These are phyloP conservation scores for Prosapia bicincta DNA, from an alignment of 2,888 invertebrate species.

Conservation along the genomic window DNA sequence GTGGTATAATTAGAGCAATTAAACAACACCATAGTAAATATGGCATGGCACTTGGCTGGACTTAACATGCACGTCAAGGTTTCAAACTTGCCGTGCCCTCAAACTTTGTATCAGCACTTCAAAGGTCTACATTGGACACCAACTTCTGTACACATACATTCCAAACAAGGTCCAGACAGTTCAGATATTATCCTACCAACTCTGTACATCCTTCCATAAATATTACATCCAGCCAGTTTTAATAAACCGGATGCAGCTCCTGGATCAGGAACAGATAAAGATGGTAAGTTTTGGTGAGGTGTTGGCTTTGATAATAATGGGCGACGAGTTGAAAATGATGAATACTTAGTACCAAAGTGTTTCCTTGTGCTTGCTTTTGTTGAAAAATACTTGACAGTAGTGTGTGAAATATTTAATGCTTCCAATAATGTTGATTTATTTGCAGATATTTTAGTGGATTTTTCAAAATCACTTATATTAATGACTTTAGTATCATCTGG, in stretches of 20 bases:
- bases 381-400: neutral
- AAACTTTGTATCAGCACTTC: slow-evolving; percentile 31
- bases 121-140: slow-evolving; percentile 69
- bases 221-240: slow-evolving; percentile 84
- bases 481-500: neutral
- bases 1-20: neutral
- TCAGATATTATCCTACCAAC: slow-evolving; percentile 79
- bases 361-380: neutral
- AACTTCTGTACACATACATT: slow-evolving; percentile 81
- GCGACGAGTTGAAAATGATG: neutral
- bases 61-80: neutral
- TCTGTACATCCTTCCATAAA: slow-evolving; percentile 84
- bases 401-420: neutral
- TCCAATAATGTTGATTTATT: neutral
- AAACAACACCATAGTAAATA: neutral
- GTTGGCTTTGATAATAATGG: neutral
- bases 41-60: neutral
- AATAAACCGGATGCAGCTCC: slow-evolving; percentile 43
- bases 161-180: slow-evolving; percentile 74
- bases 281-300: slow-evolving; percentile 17
- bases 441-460: neutral
- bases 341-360: neutral
- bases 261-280: slow-evolving; percentile 23
- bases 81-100: neutral
- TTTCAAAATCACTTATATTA: neutral